Base-by-base conservation (phyloP, 2,888 invertebrate species). In the Calameuta idolon region DNA sequence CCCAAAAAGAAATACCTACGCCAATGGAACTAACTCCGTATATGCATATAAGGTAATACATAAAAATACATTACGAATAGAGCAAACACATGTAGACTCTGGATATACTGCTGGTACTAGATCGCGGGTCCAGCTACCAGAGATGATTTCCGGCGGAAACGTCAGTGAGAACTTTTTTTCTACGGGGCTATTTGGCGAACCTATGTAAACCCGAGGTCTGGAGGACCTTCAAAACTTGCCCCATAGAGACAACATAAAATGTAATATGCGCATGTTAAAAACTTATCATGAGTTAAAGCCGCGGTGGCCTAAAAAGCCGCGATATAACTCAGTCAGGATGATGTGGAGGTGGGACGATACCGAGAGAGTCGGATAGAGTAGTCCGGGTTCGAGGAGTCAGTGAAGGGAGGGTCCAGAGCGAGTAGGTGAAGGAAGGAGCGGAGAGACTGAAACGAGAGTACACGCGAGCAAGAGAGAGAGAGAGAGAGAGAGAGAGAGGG, bases 241-340 rank as follows among this genome's bases (percentile, higher is more conserved):
- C 55, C 55, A 55, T 55, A 55, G 55, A 55, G 55, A 55, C 55
- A 71, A 23, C 71, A 71, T 71, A 71, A 71, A 71, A 71, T 71
- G 71, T 71, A 71, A 74, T 35, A 74, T 74, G 33, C 34, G 74
- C 74, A 35, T 74, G 34, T 33, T 74, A 35, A 74, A 23, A 74
- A 33, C 34, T 74, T 74, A 74, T 74, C 37, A 30, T 34, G 74
- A 74, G 35, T 74, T 74, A 31, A 74, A 74, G 74, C 35, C 74
- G 76, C 81, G 75, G 78, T 82, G 77, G 79, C 80, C 77, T 74
- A 75, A 82, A 81, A 82, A 81, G 77, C 74, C 34, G 23, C 9
- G 31, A 75, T 73, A 74, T 73, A 76, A 77, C 76, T 79, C 73
- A 76, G 33, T 55, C 37, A 33, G 23, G 37, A 34, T 35, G 31